These are phyloP conservation scores for Carcharodon carcharias DNA, from an alignment of 2,797 vertebrate genomes.

Conservation along the genomic window DNA sequence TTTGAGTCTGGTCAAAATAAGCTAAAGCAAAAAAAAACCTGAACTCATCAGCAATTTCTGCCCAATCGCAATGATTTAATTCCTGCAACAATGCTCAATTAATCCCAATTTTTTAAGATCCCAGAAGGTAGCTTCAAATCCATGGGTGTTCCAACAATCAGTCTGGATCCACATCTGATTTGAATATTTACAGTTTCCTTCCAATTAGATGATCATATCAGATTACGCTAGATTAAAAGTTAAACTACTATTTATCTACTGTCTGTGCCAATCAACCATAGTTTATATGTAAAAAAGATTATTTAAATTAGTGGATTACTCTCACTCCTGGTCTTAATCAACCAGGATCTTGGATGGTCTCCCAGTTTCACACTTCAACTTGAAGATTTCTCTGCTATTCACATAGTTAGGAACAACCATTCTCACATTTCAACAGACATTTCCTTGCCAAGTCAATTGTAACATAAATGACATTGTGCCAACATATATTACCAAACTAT, in stretches of 20 bases:
- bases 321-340: background rate
- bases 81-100: constrained; percentile 29
- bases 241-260: background rate
- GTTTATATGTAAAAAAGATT: background rate
- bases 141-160: constrained; percentile 12
- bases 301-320: background rate
- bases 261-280: background rate
- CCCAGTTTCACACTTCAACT: background rate
- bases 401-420: background rate
- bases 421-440: background rate
- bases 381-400: background rate
- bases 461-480: background rate
- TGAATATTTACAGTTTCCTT: constrained; percentile 1
- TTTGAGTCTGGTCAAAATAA: background rate
- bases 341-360: background rate
- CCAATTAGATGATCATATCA: background rate
- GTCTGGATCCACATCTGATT: constrained; percentile 22
- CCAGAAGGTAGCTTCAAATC: background rate
- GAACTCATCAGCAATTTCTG: constrained; percentile 24
- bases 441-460: background rate
- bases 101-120: constrained; percentile 21
- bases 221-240: background rate
- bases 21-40: background rate
- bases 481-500: background rate
- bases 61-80: constrained; percentile 35